Conservation (phyloP, 2,888 invertebrate genomes). For the Drosophila kokeensis region DNA sequence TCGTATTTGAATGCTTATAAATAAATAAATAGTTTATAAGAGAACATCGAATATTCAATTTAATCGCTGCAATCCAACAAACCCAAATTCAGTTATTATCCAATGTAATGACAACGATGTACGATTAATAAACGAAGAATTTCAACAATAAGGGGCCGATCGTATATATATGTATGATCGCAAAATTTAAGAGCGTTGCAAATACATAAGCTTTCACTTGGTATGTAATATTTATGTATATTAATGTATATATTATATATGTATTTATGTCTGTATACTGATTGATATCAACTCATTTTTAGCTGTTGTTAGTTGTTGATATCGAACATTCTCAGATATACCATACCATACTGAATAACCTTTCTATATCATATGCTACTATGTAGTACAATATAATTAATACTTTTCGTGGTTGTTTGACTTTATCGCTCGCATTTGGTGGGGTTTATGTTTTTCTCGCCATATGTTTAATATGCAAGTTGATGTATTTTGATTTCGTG, state of each 20-base stretch:
- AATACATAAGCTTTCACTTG: not conserved
- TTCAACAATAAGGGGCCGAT: constrained; percentile 39
- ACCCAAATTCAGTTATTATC: constrained; percentile 26
- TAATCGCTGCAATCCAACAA: constrained; percentile 52
- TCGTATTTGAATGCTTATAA: constrained; percentile 31
- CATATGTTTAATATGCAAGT: constrained; percentile 31
- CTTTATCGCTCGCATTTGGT: constrained; percentile 64
- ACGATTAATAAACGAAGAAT: constrained; percentile 28
- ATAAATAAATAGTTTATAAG: constrained; percentile 16
- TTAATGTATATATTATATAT: constrained; percentile 10
- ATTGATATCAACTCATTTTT: constrained; percentile 20
- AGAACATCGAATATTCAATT: constrained; percentile 33
- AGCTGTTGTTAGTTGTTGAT: not conserved
- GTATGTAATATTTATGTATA: constrained; percentile 11
- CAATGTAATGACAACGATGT: constrained; percentile 20
- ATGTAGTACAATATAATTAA: constrained; percentile 53
- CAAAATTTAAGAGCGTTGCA: constrained; percentile 11
- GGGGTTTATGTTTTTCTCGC: constrained; percentile 50
- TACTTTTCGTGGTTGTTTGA: constrained; percentile 58
- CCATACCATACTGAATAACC: constrained; percentile 16
- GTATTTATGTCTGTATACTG: constrained; percentile 17
- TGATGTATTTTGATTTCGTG: constrained; percentile 39
- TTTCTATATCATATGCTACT: constrained; percentile 41
- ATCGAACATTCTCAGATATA: not conserved
- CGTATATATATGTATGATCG: constrained; percentile 8